Conservation (phyloP, 2,797 vertebrate genomes). For the Etheostoma perlongum region DNA sequence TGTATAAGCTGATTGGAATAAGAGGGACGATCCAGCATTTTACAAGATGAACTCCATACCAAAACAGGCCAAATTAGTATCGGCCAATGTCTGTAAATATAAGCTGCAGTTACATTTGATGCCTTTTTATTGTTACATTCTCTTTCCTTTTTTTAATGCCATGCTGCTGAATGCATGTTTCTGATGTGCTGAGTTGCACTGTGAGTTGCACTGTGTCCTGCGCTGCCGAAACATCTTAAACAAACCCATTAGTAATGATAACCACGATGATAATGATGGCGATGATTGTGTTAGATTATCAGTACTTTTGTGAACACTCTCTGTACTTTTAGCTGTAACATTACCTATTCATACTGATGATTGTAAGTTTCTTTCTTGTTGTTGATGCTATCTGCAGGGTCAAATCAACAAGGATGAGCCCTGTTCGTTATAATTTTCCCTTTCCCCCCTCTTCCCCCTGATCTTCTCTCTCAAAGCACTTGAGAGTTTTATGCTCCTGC, state of each 20-base stretch:
- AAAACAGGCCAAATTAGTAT: slow-evolving; percentile 73
- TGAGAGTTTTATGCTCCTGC: slow-evolving; percentile 76
- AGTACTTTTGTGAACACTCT: slow-evolving; percentile 45
- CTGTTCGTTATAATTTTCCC: slow-evolving; percentile 41
- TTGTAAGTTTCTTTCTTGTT: slow-evolving; percentile 49
- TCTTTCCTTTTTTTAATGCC: slow-evolving; percentile 36
- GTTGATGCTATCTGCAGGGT: slow-evolving; percentile 35
- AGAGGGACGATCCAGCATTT: slow-evolving; percentile 50
- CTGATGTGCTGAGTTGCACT: slow-evolving; percentile 73
- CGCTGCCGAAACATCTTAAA: slow-evolving; percentile 75
- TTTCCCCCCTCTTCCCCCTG: not conserved
- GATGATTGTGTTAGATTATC: slow-evolving; percentile 62
- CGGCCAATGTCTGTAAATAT: slow-evolving; percentile 73
- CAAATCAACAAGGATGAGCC: slow-evolving; percentile 48
- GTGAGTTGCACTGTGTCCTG: slow-evolving; percentile 72
- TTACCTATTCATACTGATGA: slow-evolving; percentile 49
- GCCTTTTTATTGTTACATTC: slow-evolving; percentile 56
- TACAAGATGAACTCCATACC: slow-evolving; percentile 69
- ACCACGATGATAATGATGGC: slow-evolving; percentile 32
- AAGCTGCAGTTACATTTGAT: slow-evolving; percentile 56
- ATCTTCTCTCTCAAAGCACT: slow-evolving; percentile 72
- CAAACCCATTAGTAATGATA: slow-evolving; percentile 39
- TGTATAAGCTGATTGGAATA: slow-evolving; percentile 48
- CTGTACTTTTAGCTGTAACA: slow-evolving; percentile 49
- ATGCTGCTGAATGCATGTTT: slow-evolving; percentile 81